Evolutionary conservation across 1,140 invertebrate genomes (phyloP), one percentile per base, ranked within the genome.

Genomic region (Pemphigus obesinymphae): DNA sequence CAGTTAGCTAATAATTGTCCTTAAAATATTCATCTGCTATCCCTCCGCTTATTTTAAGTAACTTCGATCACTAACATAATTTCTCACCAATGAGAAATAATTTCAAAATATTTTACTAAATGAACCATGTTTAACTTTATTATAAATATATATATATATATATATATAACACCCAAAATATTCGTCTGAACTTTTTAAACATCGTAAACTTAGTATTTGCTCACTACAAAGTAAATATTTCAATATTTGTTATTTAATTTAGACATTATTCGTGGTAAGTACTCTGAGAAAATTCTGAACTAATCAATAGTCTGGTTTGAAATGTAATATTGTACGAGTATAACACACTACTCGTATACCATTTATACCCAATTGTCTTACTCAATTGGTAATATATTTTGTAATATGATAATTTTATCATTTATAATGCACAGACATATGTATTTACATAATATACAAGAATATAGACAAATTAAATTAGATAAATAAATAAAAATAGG

Each of bases 221-320:
- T 37, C 3, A 5, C 3, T 15, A 7, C 34, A 68, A 37, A 37
- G 31, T 68, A 37, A 37, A 68, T 68, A 37, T 68, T 68, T 70
- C 1, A 37, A 68, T 68, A 37, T 68, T 68, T 70, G 5, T 45
- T 26, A 68, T 68, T 68, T 43, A 68, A 68, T 68, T 68, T 68
- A 43, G 13, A 68, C 13, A 70, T 43, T 26, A 17, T 45, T 43
- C 40, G 23, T 11, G 66, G 23, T 43, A n/a, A 26, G 20, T 66
- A 23, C 63, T 37, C 13, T 17, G 6, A 70, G 23, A 1, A 26
- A 70, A 70, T 26, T 70, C 23, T 43, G 37, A 70, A 70, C 26
- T 70, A 26, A 70, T 70, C 23, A 70, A 70, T 70, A 70, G 23
- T 45, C 23, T 7, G 6, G 6, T 55, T 6, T 26, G 66, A 29